Evolutionary conservation across 2,797 vertebrate species (phyloP).

Genomic region (Melanotaenia boesemani): DNA sequence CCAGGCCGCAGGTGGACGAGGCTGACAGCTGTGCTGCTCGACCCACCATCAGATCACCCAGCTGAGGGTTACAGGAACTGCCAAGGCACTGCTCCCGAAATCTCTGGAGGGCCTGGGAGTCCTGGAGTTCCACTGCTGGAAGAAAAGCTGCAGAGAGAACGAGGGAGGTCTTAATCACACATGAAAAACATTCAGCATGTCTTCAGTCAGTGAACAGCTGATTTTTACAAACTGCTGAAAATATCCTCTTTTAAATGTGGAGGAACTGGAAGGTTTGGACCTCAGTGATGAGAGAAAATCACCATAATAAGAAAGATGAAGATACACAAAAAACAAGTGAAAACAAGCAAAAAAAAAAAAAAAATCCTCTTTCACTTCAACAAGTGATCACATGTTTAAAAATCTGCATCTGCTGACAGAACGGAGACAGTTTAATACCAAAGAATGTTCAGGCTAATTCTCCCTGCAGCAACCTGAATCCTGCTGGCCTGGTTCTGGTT

Average conservation of each 20-base stretch:
- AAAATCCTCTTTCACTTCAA: neutral
- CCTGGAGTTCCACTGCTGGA: conserved; percentile 69
- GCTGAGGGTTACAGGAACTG: conserved; percentile 80
- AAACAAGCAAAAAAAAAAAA: too few relatives aligned
- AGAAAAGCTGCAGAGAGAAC: conserved; percentile 69
- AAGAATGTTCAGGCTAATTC: neutral
- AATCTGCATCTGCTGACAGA: neutral
- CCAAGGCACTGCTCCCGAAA: conserved; percentile 28
- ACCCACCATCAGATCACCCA: conserved; percentile 88
- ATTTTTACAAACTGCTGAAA: too few relatives aligned
- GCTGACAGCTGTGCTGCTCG: conserved; percentile 83
- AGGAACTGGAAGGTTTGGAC: too few relatives aligned
- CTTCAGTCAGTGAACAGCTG: too few relatives aligned
- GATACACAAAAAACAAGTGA: too few relatives aligned
- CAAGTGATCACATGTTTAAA: conserved; percentile 13
- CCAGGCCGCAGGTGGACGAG: conserved; percentile 89
- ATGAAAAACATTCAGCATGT: too few relatives aligned
- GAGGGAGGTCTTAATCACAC: too few relatives aligned
- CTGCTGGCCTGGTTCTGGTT: too few relatives aligned
- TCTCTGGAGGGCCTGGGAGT: conserved; percentile 26
- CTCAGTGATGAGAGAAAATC: too few relatives aligned
- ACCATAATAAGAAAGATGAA: neutral
- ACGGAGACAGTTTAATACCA: neutral
- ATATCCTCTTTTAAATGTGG: too few relatives aligned
- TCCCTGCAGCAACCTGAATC: neutral